phyloP scores from a whole-genome alignment of 1,140 invertebrate species.

The Drosophila kohkoa region DNA sequence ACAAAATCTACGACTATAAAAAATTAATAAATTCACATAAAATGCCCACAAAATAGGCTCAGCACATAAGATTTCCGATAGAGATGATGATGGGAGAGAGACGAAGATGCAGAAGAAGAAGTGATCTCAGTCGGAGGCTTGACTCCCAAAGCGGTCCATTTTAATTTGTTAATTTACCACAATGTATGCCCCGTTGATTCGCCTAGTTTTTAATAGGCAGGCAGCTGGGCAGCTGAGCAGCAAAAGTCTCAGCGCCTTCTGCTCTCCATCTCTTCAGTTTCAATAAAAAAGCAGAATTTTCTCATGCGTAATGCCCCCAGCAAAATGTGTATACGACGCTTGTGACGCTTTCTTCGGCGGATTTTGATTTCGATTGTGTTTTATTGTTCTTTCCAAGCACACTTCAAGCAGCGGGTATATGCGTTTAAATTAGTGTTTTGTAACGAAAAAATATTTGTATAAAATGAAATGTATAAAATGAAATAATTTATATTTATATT shows the following conservation, averaged over 20 bases:
- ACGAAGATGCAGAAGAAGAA: neutral
- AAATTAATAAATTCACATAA: slow-evolving; percentile 79
- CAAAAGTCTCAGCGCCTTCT: too few relatives aligned
- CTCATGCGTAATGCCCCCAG: slow-evolving; percentile 36
- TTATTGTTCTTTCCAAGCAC: slow-evolving; percentile 6
- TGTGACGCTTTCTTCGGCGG: slow-evolving; percentile 33
- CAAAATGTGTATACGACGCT: slow-evolving; percentile 29
- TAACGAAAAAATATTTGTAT: neutral
- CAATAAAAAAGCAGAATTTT: slow-evolving; percentile 45
- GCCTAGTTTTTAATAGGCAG: slow-evolving; percentile 63
- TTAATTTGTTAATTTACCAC: slow-evolving; percentile 81
- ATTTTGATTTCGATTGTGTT: slow-evolving; percentile 39
- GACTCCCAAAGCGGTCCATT: slow-evolving; percentile 42
- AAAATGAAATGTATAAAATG: too few relatives aligned
- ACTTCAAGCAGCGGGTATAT: neutral
- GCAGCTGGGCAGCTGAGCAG: slow-evolving; percentile 29
- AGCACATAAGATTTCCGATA: slow-evolving; percentile 70
- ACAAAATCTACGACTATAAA: slow-evolving; percentile 74
- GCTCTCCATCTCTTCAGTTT: slow-evolving; percentile 15
- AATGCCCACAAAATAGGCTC: slow-evolving; percentile 58
- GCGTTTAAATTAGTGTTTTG: neutral
- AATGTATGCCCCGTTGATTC: slow-evolving; percentile 52
- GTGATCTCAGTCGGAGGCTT: slow-evolving; percentile 16
- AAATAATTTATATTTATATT: neutral
- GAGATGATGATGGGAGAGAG: slow-evolving; percentile 4